Evolutionary conservation across 2,888 invertebrate genomes (phyloP), one percentile per base, ranked within the genome.

Genomic region (Leucophenga maculata): DNA sequence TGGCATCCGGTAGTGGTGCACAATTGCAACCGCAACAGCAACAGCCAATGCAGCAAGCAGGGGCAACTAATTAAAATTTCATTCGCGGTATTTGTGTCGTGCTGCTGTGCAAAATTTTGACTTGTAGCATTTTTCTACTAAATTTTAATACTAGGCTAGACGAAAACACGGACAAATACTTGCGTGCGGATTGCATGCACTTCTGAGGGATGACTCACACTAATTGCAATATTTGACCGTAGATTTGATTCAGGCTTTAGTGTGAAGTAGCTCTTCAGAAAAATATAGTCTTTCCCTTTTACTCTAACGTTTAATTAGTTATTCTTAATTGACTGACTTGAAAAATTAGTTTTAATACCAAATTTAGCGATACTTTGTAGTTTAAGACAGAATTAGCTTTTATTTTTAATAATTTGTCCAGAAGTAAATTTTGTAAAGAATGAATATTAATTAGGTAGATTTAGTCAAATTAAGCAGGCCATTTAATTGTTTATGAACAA

Each of bases 271-370:
- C 22, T 55, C 26, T 26, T 26, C 26, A 26, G 26, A 4, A 4
- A 26, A 26, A 26, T 26, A 26, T 26, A 26, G 26, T 26, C 26
- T 3, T 39, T 39, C 39, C 8, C 8, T 39, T 39, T 39, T 39
- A 39, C 39, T 39, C 39, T 39, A 39, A 39, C 11, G 22, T 55
- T 26, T 9, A 55, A 70, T 78, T 79, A 73, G 77, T 69, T 72
- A 76, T 74, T 76, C 74, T 74, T 70, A 80, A 81, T 77, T 78
- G 80, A 80, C 80, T 80, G 80, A 80, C 83, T 80, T 83, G 81
- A 80, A 83, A 82, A 80, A 80, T 78, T 83, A 80, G 83, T 72
- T 77, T 83, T 82, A 77, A 69, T 75, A 79, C 77, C 71, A 74
- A 75, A 71, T 73, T 74, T 77, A 81, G 78, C 72, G 67, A 31